Evolutionary conservation across 1,140 invertebrate genomes (phyloP), one percentile per base, ranked within the genome.

Genomic region (Heliconius melpomene): DNA sequence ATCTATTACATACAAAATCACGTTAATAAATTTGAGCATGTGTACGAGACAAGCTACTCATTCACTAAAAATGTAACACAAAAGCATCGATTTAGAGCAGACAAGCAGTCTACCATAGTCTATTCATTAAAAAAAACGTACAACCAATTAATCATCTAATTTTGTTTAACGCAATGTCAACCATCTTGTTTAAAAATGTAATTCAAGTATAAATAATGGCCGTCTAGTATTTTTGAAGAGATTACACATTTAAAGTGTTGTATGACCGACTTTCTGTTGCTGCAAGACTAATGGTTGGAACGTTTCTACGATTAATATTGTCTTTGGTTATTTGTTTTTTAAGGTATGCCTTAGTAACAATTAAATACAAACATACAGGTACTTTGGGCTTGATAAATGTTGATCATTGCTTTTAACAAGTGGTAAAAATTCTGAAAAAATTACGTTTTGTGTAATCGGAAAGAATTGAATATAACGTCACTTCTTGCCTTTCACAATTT

Each of bases 151-250:
- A 74, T 80, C 79, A 80, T 50, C 13, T 60, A 82, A 70, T 77
- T 70, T 78, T 80, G 60, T 66, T 66, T 29, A 29, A 66, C 66
- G 50, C 57, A 72, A 75, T 82, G 79, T 78, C 77, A 78, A 57
- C 60, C 60, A 66, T 52, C 70, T 75, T 76, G 66, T 79, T 77
- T 74, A 77, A 20, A 78, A 75, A 74, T 81, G 72, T 76, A 76
- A 80, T 80, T 83, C 66, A 75, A 29, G 36, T 66, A 72, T 82
- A 73, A 82, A 36, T 79, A 74, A 83, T 83, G 54, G 60, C 70
- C n/a, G 23, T 57, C 7, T 75, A 73, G 74, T 73, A 78, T 78
- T 77, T 66, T 66, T 29, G 26, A 81, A 74, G 40, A 73, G 77
- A 78, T 78, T 78, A 78, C 77, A 74, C n/a, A 26, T 78, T 74